A percentile compares a stretch with the other conserved stretches of the same genome.
Conservation (phyloP, 2,113 vertebrate genomes). For the Antechinus stuartii region DNA sequence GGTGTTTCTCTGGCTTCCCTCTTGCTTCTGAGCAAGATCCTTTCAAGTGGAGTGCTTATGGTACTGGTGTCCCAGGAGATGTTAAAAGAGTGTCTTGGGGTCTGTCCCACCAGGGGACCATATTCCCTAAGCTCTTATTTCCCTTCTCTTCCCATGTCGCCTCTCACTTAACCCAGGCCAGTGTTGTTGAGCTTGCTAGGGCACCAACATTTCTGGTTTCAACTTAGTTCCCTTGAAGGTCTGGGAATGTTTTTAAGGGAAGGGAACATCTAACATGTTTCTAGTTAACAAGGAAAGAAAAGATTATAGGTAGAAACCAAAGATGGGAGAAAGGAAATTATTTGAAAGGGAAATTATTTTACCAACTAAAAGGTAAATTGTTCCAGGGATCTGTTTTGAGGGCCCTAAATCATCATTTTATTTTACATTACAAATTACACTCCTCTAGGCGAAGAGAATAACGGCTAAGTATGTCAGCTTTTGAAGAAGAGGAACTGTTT, state of each 20-base stretch:
- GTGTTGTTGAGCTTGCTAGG: neutral
- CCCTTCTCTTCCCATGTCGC: neutral
- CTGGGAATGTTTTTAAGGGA: neutral
- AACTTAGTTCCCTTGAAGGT: neutral
- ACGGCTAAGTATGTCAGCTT: neutral
- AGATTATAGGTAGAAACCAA: neutral
- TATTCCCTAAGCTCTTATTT: neutral
- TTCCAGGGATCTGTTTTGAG: neutral
- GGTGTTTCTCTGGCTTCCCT: too few relatives aligned
- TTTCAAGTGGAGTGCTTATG: neutral
- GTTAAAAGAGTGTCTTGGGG: too few relatives aligned
- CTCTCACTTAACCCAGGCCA: neutral
- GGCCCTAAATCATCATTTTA: neutral
- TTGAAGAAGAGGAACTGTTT: neutral
- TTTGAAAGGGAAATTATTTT: neutral
- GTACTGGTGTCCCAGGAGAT: too few relatives aligned
- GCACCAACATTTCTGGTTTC: neutral
- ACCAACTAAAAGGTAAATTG: neutral
- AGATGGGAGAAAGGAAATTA: neutral
- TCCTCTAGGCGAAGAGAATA: neutral
- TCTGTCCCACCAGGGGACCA: neutral
- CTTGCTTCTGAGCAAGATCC: too few relatives aligned
- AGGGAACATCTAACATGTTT: neutral
- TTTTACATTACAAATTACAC: neutral
- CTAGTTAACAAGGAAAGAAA: neutral